phyloP scores from a whole-genome alignment of 2,797 vertebrate genomes.

The Malacoctenus gilli region DNA sequence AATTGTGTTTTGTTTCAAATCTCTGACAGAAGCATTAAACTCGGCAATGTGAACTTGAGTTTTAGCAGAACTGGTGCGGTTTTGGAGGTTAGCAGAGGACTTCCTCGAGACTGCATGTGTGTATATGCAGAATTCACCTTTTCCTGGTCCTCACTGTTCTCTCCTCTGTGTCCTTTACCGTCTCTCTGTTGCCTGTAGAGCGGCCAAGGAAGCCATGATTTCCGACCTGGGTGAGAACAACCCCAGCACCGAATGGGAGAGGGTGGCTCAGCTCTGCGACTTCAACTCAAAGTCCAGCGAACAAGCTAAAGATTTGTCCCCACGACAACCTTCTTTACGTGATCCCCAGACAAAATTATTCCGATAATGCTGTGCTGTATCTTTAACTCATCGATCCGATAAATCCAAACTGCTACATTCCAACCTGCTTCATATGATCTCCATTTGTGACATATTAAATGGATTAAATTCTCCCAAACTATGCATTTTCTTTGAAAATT shows the following conservation, averaged over 20 bases:
- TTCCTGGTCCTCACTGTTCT: constrained; percentile 55
- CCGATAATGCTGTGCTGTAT: no score
- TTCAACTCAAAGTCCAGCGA: constrained; percentile 99
- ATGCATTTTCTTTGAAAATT: constrained; percentile 79
- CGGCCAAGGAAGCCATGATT: constrained; percentile 96
- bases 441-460: constrained; percentile 79
- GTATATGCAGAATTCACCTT: not conserved
- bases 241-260: constrained; percentile 97
- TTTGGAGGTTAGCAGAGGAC: constrained; percentile 60
- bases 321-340: no score
- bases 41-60: no score
- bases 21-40: no score
- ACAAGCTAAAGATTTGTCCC: constrained; percentile 97
- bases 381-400: no score
- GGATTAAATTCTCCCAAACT: constrained; percentile 81
- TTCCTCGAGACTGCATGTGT: constrained; percentile 27
- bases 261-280: constrained; percentile 96
- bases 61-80: not conserved
- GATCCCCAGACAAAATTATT: no score
- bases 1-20: no score
- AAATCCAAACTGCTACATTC: constrained; percentile 81
- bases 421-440: constrained; percentile 66
- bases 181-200: constrained; percentile 80
- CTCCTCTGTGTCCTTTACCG: constrained; percentile 8
- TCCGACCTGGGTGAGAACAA: constrained; percentile 91